Evolutionary conservation across 2,888 invertebrate genomes (phyloP).

Genomic region (Patella pellucida): DNA sequence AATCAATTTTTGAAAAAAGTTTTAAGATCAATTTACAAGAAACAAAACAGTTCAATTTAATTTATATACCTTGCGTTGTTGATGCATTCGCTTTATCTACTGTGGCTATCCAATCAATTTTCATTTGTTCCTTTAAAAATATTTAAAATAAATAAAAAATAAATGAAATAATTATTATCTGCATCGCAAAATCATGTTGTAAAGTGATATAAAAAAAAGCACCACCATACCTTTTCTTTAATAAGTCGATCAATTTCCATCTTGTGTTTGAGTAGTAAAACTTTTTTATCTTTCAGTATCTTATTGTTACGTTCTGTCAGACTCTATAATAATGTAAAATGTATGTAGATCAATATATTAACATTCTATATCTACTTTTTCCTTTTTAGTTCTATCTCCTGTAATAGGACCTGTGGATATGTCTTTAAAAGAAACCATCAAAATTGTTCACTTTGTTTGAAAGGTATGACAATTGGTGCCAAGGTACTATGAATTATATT

Average conservation of each 20-base stretch:
- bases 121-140: constrained; percentile 16
- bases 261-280: constrained; percentile 60
- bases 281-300: constrained; percentile 64
- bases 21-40: background rate
- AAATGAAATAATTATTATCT: too few relatives aligned
- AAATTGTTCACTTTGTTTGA: too few relatives aligned
- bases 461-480: too few relatives aligned
- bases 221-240: constrained; percentile 54
- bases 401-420: too few relatives aligned
- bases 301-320: constrained; percentile 61
- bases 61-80: constrained; percentile 26
- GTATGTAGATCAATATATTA: too few relatives aligned
- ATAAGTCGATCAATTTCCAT: constrained; percentile 61
- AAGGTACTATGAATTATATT: too few relatives aligned
- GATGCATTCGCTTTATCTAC: constrained; percentile 34
- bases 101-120: constrained; percentile 26
- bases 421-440: too few relatives aligned
- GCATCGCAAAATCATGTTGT: too few relatives aligned
- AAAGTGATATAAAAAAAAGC: background rate
- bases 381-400: too few relatives aligned
- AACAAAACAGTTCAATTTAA: background rate
- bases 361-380: too few relatives aligned
- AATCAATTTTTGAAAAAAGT: background rate
- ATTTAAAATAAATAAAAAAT: background rate
- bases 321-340: constrained; percentile 45